These are phyloP conservation scores for Drosophila gaucha DNA, from an alignment of 2,888 invertebrate genomes.

Conservation along the genomic window DNA sequence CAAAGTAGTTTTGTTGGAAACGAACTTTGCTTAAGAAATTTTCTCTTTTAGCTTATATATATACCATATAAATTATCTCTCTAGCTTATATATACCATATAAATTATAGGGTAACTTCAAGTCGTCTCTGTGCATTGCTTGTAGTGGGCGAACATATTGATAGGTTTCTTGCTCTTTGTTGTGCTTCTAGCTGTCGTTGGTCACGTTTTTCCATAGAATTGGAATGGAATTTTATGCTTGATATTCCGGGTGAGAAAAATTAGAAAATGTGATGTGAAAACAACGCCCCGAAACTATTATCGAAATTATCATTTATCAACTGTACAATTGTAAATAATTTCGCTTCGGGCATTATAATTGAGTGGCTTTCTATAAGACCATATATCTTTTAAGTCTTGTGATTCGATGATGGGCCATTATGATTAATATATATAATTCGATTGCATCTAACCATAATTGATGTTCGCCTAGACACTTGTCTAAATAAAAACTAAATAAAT, in stretches of 20 bases:
- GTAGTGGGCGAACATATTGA: neutral
- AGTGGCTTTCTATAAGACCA: conserved; percentile 42
- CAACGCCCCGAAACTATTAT: conserved; percentile 6
- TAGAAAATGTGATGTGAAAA: neutral
- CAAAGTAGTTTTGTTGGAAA: neutral
- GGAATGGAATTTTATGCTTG: conserved; percentile 1
- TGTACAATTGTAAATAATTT: neutral
- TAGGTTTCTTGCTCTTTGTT: conserved; percentile 5
- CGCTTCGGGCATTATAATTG: conserved; percentile 39
- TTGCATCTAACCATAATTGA: conserved; percentile 64
- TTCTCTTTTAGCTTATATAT: no score
- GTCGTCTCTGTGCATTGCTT: neutral
- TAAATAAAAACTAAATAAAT: conserved; percentile 32
- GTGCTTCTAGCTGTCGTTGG: neutral
- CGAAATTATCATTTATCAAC: conserved; percentile 24
- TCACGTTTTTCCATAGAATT: conserved; percentile 2
- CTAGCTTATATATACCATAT: no score
- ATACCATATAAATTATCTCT: no score
- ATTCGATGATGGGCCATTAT: conserved; percentile 72
- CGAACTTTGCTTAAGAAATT: no score
- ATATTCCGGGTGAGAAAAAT: neutral
- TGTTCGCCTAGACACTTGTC: conserved; percentile 23
- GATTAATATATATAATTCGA: conserved; percentile 72
- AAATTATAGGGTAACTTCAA: neutral
- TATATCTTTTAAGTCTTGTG: conserved; percentile 74